Conservation (phyloP, 2,888 invertebrate species). For the Venustoraphidia nigricollis region DNA sequence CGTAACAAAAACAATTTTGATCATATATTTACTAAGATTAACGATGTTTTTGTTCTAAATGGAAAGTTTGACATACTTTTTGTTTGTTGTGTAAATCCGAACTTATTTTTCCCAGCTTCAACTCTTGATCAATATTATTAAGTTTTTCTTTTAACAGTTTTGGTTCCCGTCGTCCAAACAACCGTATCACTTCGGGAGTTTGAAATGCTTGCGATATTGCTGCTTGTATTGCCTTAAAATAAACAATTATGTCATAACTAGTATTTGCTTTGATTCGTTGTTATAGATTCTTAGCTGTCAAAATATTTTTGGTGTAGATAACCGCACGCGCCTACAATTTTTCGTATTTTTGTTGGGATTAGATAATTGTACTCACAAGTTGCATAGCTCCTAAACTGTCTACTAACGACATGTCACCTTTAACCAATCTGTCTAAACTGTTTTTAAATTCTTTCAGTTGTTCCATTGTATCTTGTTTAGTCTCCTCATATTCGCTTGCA, state of each 20-base stretch:
- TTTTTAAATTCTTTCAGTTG: constrained; percentile 53
- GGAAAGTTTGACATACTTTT: constrained; percentile 22
- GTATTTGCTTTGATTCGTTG: too few species aligned
- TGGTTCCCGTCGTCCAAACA: constrained; percentile 57
- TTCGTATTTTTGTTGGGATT: background rate
- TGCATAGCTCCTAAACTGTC: constrained; percentile 49
- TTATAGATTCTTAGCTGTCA: too few species aligned
- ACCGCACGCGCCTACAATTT: background rate
- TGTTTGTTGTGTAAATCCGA: constrained; percentile 32
- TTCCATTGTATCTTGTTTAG: constrained; percentile 51
- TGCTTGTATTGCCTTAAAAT: constrained; percentile 48
- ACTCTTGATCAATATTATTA: constrained; percentile 39
- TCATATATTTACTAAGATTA: too few species aligned
- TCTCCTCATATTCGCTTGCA: constrained; percentile 47
- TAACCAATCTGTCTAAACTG: constrained; percentile 42
- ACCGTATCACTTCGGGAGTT: constrained; percentile 55
- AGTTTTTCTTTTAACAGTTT: constrained; percentile 43
- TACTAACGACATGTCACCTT: constrained; percentile 51
- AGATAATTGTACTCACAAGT: constrained; percentile 29
- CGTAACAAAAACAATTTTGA: too few species aligned
- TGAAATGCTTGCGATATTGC: constrained; percentile 59
- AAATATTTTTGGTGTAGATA: background rate
- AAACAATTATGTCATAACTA: background rate
- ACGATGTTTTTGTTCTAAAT: too few species aligned
- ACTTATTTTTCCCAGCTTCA: constrained; percentile 41